Evolutionary conservation across 2,797 vertebrate genomes (phyloP).

Genomic region (Danio jaintianensis): DNA sequence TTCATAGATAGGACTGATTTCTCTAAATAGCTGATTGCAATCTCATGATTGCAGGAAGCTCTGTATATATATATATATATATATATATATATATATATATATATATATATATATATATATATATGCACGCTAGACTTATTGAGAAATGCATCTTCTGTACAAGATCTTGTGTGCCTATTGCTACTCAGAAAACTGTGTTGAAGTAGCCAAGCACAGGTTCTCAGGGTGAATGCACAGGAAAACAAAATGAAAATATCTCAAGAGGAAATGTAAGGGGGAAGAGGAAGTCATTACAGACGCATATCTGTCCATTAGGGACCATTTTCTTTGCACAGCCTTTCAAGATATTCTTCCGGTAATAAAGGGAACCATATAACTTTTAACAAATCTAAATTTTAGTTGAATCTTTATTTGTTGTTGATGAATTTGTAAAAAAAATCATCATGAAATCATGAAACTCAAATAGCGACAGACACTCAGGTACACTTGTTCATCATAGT

Average conservation of each 20-base stretch:
- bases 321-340: constrained; percentile 27
- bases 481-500: no score
- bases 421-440: no score
- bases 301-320: constrained; percentile 26
- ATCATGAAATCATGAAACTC: no score
- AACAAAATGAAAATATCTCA: constrained; percentile 47
- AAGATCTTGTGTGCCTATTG: neutral
- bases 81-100: no score
- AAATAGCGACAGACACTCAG: no score
- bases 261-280: constrained; percentile 51
- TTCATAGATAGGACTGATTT: constrained; percentile 62
- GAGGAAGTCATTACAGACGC: constrained; percentile 53
- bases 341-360: constrained; percentile 33
- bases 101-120: no score
- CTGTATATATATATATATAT: no score
- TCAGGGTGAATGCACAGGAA: constrained; percentile 24
- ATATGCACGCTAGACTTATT: constrained; percentile 6
- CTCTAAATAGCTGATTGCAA: constrained; percentile 60
- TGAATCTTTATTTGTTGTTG: no score
- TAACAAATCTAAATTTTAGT: neutral
- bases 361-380: neutral
- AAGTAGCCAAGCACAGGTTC: constrained; percentile 15
- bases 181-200: neutral
- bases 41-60: constrained; percentile 69
- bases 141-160: constrained; percentile 17